These are phyloP conservation scores for Tyrannus savana DNA, from an alignment of 2,113 vertebrate genomes.

Conservation along the genomic window DNA sequence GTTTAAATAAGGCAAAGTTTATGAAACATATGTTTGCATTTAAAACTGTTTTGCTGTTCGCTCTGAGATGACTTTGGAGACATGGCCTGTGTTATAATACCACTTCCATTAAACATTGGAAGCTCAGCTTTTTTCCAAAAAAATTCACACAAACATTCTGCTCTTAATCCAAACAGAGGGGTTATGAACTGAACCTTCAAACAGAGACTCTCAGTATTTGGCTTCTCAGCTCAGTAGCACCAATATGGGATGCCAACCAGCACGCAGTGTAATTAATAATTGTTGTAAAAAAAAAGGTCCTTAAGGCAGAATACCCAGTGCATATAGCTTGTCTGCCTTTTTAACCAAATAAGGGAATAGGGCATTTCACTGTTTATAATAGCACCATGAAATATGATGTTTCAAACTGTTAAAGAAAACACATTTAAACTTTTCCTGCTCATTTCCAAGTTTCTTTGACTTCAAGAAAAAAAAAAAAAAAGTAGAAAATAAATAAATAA, in stretches of 20 bases:
- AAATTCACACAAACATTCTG: conserved; percentile 48
- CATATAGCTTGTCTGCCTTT: conserved; percentile 59
- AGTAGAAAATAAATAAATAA: background rate
- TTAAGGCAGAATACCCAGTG: conserved; percentile 50
- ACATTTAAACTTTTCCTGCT: conserved; percentile 31
- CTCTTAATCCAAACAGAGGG: conserved; percentile 26
- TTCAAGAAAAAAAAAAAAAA: background rate
- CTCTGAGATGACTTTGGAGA: conserved; percentile 54
- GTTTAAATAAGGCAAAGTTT: conserved; percentile 30
- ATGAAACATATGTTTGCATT: conserved; percentile 44
- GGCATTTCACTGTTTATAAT: conserved; percentile 77
- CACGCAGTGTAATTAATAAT: conserved; percentile 64
- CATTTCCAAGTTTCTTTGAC: conserved; percentile 21
- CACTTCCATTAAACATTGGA: conserved; percentile 66
- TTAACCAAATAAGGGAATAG: conserved; percentile 81
- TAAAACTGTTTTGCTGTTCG: conserved; percentile 33
- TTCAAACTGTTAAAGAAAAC: conserved; percentile 63
- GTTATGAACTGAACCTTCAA: conserved; percentile 65
- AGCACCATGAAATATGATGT: conserved; percentile 42
- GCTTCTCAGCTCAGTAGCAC: conserved; percentile 68
- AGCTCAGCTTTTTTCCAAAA: conserved; percentile 26
- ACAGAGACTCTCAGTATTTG: conserved; percentile 59
- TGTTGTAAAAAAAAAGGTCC: conserved; percentile 20
- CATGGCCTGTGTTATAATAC: conserved; percentile 57
- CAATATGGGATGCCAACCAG: conserved; percentile 49